phyloP scores from a whole-genome alignment of 2,888 invertebrate species.

The Gryllus longicercus region DNA sequence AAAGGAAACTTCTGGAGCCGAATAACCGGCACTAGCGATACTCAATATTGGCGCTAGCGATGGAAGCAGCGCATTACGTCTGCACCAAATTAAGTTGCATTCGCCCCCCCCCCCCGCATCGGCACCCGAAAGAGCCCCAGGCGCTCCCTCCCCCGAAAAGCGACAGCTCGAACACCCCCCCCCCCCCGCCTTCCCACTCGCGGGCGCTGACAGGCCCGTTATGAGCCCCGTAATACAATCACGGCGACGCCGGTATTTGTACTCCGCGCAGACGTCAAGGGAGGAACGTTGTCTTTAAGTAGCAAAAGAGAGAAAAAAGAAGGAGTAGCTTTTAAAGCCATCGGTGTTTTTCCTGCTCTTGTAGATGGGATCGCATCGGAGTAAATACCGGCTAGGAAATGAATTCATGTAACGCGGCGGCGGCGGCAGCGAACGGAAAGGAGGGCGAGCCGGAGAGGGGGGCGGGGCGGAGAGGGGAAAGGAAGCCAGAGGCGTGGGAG shows the following conservation, averaged over 20 bases:
- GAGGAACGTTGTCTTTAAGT: not conserved
- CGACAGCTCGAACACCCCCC: not conserved
- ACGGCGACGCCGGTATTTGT: not conserved
- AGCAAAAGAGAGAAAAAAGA: not conserved
- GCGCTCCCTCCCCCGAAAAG: not conserved
- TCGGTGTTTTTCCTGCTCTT: slow-evolving; percentile 8
- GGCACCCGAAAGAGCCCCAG: not conserved
- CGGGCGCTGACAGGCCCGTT: not conserved
- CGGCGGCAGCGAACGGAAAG: not conserved
- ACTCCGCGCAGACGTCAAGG: not conserved
- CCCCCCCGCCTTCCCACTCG: not conserved
- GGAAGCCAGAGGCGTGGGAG: not conserved
- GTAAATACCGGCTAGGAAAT: slow-evolving; percentile 1
- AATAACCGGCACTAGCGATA: too few species aligned
- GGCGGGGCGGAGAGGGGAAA: not conserved
- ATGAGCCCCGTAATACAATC: not conserved
- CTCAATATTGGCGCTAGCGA: too few species aligned
- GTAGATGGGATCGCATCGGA: not conserved
- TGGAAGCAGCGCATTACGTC: too few species aligned
- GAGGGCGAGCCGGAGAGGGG: not conserved
- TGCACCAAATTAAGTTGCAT: too few species aligned
- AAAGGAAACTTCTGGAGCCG: too few species aligned
- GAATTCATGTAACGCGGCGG: slow-evolving; percentile 10
- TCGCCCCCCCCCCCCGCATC: too few species aligned
- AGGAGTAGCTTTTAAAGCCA: not conserved